Percentiles rank a stretch among this genome's conserved stretches.
phyloP scores from a whole-genome alignment of 1,140 invertebrate species.

The Anastatus disparis region DNA sequence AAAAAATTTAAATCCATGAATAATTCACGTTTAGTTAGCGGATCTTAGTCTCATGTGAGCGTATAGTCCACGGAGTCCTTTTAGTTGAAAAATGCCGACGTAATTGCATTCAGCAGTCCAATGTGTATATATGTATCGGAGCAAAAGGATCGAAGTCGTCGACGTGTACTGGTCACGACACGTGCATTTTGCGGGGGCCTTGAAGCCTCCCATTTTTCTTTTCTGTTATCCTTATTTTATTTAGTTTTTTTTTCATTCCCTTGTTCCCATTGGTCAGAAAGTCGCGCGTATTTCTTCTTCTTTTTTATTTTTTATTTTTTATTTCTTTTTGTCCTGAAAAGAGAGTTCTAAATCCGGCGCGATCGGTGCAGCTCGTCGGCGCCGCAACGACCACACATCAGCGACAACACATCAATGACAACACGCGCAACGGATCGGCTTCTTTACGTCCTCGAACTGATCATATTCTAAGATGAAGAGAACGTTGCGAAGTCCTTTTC shows the following conservation, averaged over 20 bases:
- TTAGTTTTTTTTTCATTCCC: background rate
- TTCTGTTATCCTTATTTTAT: background rate
- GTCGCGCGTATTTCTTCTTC: background rate
- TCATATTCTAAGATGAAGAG: too few relatives aligned
- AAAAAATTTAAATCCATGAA: background rate
- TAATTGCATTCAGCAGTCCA: constrained; percentile 17
- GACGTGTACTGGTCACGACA: constrained; percentile 25
- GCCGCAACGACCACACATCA: background rate
- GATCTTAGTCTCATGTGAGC: background rate
- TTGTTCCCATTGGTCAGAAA: background rate
- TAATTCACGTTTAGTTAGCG: constrained; percentile 17
- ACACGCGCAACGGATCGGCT: too few relatives aligned
- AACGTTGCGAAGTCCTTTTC: too few relatives aligned
- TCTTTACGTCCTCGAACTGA: too few relatives aligned
- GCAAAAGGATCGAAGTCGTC: too few relatives aligned
- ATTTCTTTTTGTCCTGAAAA: too few relatives aligned
- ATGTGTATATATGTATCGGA: background rate
- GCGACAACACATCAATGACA: background rate
- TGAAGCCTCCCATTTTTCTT: background rate
- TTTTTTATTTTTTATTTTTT: too few relatives aligned
- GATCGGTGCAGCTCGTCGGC: background rate
- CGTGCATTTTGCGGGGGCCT: background rate
- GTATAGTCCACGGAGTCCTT: background rate
- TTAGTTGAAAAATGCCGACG: constrained; percentile 3
- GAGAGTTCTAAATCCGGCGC: constrained; percentile 14